phyloP scores from a whole-genome alignment of 2,888 invertebrate genomes.

The Thalpophila matura region DNA sequence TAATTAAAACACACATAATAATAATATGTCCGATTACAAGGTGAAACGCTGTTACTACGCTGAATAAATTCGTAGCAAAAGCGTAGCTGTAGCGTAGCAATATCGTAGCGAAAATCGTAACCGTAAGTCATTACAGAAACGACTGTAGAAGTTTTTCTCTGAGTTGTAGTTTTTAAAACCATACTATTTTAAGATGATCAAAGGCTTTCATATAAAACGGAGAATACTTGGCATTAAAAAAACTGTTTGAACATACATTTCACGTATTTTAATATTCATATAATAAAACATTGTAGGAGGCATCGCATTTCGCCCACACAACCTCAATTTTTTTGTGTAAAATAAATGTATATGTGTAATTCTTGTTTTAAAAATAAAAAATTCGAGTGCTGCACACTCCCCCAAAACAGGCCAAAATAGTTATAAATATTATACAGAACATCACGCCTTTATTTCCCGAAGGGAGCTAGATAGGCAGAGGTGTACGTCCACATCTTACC shows the following conservation, averaged over 20 bases:
- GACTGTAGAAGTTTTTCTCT: background rate
- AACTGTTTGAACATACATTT: constrained; percentile 29
- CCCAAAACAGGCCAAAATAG: no score
- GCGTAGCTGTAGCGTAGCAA: constrained; percentile 20
- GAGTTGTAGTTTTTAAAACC: no score
- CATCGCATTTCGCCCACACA: background rate
- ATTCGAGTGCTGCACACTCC: constrained; percentile 57
- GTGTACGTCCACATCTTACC: no score
- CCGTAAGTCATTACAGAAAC: constrained; percentile 11
- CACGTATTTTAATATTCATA: constrained; percentile 46
- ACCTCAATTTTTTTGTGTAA: constrained; percentile 10
- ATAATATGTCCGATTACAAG: background rate
- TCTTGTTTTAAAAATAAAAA: constrained; percentile 51
- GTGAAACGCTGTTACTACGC: background rate
- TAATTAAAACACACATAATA: no score
- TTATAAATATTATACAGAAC: no score
- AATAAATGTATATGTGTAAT: background rate
- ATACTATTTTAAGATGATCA: no score
- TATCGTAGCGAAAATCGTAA: constrained; percentile 16
- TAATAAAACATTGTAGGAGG: constrained; percentile 28
- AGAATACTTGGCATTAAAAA: constrained; percentile 1
- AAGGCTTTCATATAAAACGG: constrained; percentile 1
- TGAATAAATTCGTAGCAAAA: constrained; percentile 20
- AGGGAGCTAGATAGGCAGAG: no score
- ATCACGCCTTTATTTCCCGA: no score